Percentiles rank a stretch among this genome's conserved stretches.
phyloP scores from a whole-genome alignment of 2,888 invertebrate species.

The Brachyptera risi region DNA sequence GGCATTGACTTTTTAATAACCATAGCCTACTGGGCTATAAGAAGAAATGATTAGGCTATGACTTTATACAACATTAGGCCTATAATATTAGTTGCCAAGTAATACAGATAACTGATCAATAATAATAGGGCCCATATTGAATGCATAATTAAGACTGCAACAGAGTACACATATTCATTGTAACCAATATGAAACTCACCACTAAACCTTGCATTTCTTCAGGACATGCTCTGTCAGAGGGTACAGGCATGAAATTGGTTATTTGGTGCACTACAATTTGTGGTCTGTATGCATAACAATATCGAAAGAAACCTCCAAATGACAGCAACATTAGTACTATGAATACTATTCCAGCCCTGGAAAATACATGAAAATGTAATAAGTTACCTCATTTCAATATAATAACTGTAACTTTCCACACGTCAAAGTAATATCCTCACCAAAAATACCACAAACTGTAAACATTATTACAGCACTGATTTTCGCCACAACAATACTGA shows the following conservation, averaged over 20 bases:
- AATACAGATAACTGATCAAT: too few relatives aligned
- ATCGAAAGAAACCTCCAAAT: slow-evolving; percentile 40
- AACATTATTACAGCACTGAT: slow-evolving; percentile 31
- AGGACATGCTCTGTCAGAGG: slow-evolving; percentile 26
- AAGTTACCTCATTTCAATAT: not conserved
- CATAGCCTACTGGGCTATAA: too few relatives aligned
- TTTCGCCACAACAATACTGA: slow-evolving; percentile 32
- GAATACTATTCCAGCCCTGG: slow-evolving; percentile 37
- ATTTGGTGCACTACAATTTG: slow-evolving; percentile 32
- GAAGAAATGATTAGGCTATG: too few relatives aligned
- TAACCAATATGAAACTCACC: slow-evolving; percentile 22
- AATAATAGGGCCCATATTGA: too few relatives aligned
- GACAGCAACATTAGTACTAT: slow-evolving; percentile 37
- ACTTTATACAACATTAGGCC: too few relatives aligned
- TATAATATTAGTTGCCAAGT: too few relatives aligned
- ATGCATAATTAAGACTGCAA: too few relatives aligned
- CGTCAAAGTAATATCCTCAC: slow-evolving; percentile 24
- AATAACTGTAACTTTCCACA: too few relatives aligned
- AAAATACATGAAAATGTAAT: slow-evolving; percentile 20
- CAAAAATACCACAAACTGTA: slow-evolving; percentile 32
- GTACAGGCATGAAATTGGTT: slow-evolving; percentile 32
- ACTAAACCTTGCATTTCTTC: slow-evolving; percentile 28
- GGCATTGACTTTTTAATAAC: too few relatives aligned
- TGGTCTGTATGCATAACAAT: slow-evolving; percentile 36
- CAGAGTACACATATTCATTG: too few relatives aligned